phyloP scores from a whole-genome alignment of 2,797 vertebrate species.

The Rhincodon typus region DNA sequence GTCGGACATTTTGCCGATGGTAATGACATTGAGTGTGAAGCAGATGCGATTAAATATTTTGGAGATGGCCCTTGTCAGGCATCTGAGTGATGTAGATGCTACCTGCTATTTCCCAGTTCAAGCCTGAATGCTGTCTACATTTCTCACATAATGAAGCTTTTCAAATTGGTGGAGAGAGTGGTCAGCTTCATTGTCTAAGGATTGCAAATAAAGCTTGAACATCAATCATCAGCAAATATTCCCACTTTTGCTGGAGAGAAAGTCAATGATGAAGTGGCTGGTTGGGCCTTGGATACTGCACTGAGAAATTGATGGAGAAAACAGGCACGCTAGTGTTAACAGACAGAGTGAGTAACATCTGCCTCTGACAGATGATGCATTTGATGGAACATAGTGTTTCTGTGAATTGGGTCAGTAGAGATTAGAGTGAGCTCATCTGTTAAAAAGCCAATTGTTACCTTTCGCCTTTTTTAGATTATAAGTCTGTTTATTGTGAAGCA shows the following conservation, averaged over 20 bases:
- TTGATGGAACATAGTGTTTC: neutral
- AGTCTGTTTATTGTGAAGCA: neutral
- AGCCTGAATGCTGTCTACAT: neutral
- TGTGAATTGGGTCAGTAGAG: neutral
- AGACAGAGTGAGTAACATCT: neutral
- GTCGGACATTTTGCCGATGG: neutral
- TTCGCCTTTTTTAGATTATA: neutral
- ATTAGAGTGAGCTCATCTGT: neutral
- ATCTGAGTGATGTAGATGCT: neutral
- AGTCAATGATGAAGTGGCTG: neutral
- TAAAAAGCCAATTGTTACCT: neutral
- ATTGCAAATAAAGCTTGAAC: neutral
- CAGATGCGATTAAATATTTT: neutral
- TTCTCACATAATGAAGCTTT: too few relatives aligned
- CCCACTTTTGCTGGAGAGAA: neutral
- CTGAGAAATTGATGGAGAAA: neutral
- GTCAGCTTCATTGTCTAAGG: neutral
- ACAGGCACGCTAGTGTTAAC: neutral
- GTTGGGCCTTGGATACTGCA: neutral
- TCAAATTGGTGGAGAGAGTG: neutral
- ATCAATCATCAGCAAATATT: neutral
- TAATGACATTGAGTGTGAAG: neutral
- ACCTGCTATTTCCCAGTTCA: neutral
- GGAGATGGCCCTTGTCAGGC: neutral
- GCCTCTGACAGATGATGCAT: neutral